phyloP scores from a whole-genome alignment of 2,888 invertebrate genomes.

The Scaeva pyrastri region DNA sequence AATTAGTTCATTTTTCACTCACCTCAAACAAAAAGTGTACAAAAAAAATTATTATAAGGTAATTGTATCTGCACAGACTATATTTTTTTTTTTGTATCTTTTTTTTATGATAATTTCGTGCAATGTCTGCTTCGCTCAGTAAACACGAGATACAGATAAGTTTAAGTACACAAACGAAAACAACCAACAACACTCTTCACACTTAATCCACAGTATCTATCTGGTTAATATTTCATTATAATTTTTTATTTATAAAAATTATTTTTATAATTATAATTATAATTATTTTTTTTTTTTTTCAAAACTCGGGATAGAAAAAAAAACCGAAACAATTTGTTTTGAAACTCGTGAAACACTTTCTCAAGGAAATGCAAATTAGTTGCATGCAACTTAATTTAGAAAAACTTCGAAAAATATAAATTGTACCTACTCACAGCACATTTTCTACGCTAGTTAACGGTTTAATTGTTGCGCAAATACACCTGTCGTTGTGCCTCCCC shows the following conservation, averaged over 20 bases:
- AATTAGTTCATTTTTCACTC: constrained; percentile 62
- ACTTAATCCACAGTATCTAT: constrained; percentile 43
- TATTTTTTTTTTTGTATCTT: constrained; percentile 24
- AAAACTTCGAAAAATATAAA: constrained; percentile 34
- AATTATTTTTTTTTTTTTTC: constrained; percentile 26
- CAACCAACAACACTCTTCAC: constrained; percentile 22
- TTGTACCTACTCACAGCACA: constrained; percentile 50
- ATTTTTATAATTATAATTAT: constrained; percentile 20
- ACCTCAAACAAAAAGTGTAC: constrained; percentile 30
- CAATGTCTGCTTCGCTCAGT: constrained; percentile 62
- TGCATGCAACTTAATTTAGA: constrained; percentile 31
- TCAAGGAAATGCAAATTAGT: constrained; percentile 66
- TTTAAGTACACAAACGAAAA: constrained; percentile 11
- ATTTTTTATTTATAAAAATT: constrained; percentile 2
- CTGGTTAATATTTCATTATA: not conserved
- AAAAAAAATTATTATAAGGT: constrained; percentile 19
- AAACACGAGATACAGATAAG: constrained; percentile 22
- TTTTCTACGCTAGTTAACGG: constrained; percentile 61
- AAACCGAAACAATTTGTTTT: constrained; percentile 40
- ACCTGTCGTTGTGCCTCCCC: constrained; percentile 28
- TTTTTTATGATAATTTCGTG: constrained; percentile 50
- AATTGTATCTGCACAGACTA: constrained; percentile 59
- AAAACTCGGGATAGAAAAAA: not conserved
- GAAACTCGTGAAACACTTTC: constrained; percentile 63
- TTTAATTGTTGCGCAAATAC: constrained; percentile 55